Conservation (phyloP, 2,888 invertebrate species). For the Epiblema foenella region DNA sequence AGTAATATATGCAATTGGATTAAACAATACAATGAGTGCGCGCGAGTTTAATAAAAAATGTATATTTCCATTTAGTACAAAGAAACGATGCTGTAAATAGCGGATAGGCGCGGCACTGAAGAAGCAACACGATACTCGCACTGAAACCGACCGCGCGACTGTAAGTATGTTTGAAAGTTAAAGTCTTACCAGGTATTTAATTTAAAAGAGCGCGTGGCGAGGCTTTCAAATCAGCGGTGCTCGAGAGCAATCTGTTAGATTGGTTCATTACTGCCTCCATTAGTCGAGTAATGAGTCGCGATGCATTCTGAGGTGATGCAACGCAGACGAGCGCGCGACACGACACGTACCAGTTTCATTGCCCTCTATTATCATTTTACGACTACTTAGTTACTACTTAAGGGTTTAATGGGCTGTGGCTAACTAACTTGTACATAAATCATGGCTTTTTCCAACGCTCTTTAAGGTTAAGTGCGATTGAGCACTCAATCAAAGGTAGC, state of each 20-base stretch:
- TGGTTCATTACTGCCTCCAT: conserved; percentile 83
- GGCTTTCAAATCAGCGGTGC: conserved; percentile 80
- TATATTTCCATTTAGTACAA: not conserved
- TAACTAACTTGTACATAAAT: conserved; percentile 29
- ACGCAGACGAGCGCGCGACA: conserved; percentile 57
- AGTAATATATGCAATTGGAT: not conserved
- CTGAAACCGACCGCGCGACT: not conserved
- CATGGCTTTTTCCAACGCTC: conserved; percentile 13
- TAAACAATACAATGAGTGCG: not conserved
- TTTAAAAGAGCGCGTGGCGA: conserved; percentile 69
- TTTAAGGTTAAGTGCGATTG: conserved; percentile 18
- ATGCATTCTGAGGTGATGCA: conserved; percentile 68
- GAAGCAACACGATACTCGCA: not conserved
- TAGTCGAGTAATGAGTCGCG: conserved; percentile 83
- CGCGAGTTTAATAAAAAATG: not conserved
- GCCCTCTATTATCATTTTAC: conserved; percentile 46
- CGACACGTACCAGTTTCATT: conserved; percentile 47
- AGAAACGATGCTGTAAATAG: not conserved
- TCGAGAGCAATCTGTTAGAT: conserved; percentile 84
- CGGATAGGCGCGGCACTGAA: not conserved
- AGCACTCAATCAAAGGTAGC: not conserved
- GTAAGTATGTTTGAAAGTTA: conserved; percentile 20
- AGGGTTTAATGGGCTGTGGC: conserved; percentile 35
- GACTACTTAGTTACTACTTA: conserved; percentile 39
- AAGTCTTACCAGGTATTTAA: conserved; percentile 59